Evolutionary conservation across 2,888 invertebrate species (phyloP).

Genomic region (Trilocha varians): DNA sequence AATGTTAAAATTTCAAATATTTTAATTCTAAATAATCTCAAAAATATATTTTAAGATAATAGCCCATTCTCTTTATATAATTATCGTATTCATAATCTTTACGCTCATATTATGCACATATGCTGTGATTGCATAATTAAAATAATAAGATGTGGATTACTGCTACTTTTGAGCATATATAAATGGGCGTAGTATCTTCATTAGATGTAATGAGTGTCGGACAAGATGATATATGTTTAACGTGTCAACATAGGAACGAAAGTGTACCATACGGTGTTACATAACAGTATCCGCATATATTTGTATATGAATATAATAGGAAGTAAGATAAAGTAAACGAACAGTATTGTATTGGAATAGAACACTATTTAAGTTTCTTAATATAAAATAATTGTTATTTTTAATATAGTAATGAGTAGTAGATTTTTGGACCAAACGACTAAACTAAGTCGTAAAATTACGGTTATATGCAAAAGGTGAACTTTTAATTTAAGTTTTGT

Average conservation of each 20-base stretch:
- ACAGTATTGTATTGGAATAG: not conserved
- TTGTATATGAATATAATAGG: slow-evolving; percentile 28
- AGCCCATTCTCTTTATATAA: not conserved
- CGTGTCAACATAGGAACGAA: slow-evolving; percentile 32
- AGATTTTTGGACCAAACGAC: too few species aligned
- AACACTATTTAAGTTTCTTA: too few species aligned
- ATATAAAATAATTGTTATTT: too few species aligned
- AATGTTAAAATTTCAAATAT: too few species aligned
- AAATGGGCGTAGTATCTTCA: slow-evolving; percentile 6
- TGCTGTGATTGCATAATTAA: not conserved
- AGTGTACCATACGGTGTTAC: slow-evolving; percentile 40
- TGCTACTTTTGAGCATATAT: slow-evolving; percentile 8
- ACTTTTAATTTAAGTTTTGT: too few species aligned
- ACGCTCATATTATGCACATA: not conserved
- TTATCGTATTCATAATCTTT: not conserved
- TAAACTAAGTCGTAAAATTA: too few species aligned
- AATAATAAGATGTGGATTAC: not conserved
- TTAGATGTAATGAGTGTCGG: slow-evolving; percentile 13
- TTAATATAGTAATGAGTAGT: too few species aligned
- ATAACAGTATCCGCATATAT: slow-evolving; percentile 46
- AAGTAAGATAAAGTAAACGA: slow-evolving; percentile 3
- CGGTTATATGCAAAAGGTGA: too few species aligned
- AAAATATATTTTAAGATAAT: not conserved
- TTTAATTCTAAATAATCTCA: too few species aligned
- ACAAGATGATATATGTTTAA: slow-evolving; percentile 16